Evolutionary conservation across 2,113 vertebrate species (phyloP).

Genomic region (Empidonax traillii): DNA sequence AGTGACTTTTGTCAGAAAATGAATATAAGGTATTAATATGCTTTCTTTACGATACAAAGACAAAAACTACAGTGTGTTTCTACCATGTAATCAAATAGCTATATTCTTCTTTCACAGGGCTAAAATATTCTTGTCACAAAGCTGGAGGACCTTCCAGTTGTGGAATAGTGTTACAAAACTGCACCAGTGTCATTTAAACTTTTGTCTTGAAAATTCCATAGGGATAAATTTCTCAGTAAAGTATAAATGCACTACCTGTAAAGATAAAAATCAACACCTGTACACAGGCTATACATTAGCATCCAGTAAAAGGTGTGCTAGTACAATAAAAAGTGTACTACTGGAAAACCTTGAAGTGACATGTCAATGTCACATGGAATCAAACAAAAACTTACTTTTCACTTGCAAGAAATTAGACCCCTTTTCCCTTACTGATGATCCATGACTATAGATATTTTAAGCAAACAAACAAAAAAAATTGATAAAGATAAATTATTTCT

Average conservation of each 20-base stretch:
- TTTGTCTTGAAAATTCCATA: background rate
- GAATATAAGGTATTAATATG: background rate
- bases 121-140: background rate
- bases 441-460: background rate
- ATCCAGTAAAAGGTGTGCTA: background rate
- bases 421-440: background rate
- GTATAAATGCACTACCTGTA: background rate
- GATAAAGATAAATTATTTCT: background rate
- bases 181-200: background rate
- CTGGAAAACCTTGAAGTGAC: background rate
- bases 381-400: background rate
- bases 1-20: background rate
- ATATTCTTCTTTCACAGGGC: background rate
- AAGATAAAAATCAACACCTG: rapidly evolving
- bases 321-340: background rate
- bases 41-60: background rate
- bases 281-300: background rate
- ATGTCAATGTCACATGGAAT: background rate
- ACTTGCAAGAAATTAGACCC: background rate
- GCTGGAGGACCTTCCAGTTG: background rate
- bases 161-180: background rate
- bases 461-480: background rate
- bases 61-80: background rate
- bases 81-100: background rate
- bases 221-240: background rate